Evolutionary conservation across 2,888 invertebrate genomes (phyloP), one percentile per base, ranked within the genome.

Genomic region (Poecilus cupreus): DNA sequence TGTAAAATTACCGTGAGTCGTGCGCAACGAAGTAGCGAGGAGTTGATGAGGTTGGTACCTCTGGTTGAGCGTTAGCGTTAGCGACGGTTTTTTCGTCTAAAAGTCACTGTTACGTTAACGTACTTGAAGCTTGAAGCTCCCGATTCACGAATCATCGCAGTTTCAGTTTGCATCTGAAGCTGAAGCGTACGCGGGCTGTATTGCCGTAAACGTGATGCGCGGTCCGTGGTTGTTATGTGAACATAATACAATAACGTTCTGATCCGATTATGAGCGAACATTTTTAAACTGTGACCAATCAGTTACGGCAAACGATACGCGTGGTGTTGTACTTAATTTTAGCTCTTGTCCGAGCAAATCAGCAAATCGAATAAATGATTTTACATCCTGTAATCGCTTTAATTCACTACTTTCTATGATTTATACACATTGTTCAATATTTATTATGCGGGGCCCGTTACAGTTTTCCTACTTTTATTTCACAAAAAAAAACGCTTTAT

Each of bases 181-280:
- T 5, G 11, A 57, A 24, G 24, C 24, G 18, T 39, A 20, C 11
- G 51, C 18, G 51, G 13, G 22, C 20, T n/a, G 57, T 57, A 57
- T 51, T 24, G 10, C 3, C 8, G 39, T n/a, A 8, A 22, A 57
- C 57, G 57, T 22, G 57, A 22, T 57, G 22, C 57, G 57, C 10
- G 39, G 39, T n/a, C 10, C n/a, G n/a, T 11, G 18, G 11, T 11
- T 54, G 54, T 68, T 68, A 68, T 68, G 68, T 39, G 68, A 32
- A 68, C 32, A 39, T 68, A 68, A 68, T 68, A 39, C 68, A 68
- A 68, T 68, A 68, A 68, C 68, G 68, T 64, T 16, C 64, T 64
- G 37, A 72, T 72, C 72, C 72, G 72, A 72, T 72, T 72, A 72
- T 72, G n/a, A 20, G n/a, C 43, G 72, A 46, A 72, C 72, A 46